Percentiles rank a stretch among this genome's conserved stretches.
Conservation (phyloP, 1,140 invertebrate species). For the Eueides isabella region DNA sequence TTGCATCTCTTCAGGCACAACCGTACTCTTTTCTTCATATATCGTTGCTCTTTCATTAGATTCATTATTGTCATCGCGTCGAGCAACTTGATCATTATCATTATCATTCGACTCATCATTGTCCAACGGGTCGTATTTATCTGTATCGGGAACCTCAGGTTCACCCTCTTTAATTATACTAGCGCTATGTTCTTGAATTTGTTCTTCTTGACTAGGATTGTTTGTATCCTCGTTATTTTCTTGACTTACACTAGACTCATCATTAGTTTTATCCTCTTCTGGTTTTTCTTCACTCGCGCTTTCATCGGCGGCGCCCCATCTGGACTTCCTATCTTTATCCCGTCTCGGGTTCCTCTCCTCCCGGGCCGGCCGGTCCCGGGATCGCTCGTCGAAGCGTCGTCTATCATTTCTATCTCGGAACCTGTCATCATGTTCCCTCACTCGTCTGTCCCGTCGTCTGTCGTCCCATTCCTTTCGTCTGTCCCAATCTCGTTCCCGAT, state of each 20-base stretch:
- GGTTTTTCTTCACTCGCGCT: conserved; percentile 29
- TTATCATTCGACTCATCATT: conserved; percentile 30
- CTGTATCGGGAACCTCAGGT: not conserved
- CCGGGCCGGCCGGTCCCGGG: conserved; percentile 30
- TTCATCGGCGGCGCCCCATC: conserved; percentile 74
- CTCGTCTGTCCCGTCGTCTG: conserved; percentile 55
- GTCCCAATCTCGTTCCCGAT: conserved; percentile 65
- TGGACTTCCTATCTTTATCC: conserved; percentile 73
- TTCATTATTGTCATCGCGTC: conserved; percentile 25
- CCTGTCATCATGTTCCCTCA: conserved; percentile 53
- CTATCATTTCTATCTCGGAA: conserved; percentile 52
- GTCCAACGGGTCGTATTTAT: conserved; percentile 14
- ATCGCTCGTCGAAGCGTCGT: conserved; percentile 45
- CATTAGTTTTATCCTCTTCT: conserved; percentile 8
- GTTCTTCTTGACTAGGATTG: conserved; percentile 50
- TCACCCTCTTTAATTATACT: conserved; percentile 11
- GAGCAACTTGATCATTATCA: conserved; percentile 12
- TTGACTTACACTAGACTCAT: conserved; percentile 24
- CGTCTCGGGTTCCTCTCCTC: conserved; percentile 51
- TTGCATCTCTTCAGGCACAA: conserved; percentile 6
- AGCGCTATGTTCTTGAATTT: conserved; percentile 36
- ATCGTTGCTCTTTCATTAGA: not conserved
- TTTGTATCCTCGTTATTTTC: conserved; percentile 21
- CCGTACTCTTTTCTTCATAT: conserved; percentile 20
- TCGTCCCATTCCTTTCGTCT: conserved; percentile 68